These are phyloP conservation scores for Papilio aristodemus DNA, from an alignment of 1,140 invertebrate species.

Conservation along the genomic window DNA sequence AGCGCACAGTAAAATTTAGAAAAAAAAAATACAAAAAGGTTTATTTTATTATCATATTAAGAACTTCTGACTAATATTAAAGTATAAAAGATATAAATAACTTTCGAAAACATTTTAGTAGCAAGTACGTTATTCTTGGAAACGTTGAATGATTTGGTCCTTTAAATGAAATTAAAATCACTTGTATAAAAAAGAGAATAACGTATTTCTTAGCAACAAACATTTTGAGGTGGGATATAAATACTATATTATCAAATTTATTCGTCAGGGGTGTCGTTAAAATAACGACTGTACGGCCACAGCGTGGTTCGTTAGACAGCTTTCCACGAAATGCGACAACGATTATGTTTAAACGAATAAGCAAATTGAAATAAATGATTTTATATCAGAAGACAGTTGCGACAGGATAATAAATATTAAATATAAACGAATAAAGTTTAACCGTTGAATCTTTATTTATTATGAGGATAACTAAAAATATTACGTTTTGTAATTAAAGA, in stretches of 20 bases:
- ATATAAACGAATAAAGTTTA: neutral
- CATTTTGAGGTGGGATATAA: neutral
- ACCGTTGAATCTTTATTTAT: too few species aligned
- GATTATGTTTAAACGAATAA: neutral
- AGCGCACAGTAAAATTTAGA: too few species aligned
- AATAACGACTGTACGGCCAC: neutral
- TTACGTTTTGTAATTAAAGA: too few species aligned
- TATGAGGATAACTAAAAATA: too few species aligned
- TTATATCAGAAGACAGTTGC: neutral
- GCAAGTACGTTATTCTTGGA: neutral
- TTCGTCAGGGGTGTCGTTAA: neutral
- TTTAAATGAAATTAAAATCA: neutral
- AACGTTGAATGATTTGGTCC: neutral
- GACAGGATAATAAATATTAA: neutral
- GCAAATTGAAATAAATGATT: neutral
- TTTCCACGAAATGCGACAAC: slow-evolving; percentile 1
- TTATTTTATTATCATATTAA: too few species aligned
- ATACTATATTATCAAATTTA: slow-evolving; percentile 14
- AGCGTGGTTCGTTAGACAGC: neutral
- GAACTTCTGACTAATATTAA: neutral
- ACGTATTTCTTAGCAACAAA: neutral
- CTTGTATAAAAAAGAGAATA: neutral
- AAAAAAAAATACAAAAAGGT: too few species aligned
- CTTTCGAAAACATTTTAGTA: neutral
- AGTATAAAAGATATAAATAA: neutral